These are phyloP conservation scores for Eonycteris spelaea DNA, from an alignment of 2,113 vertebrate genomes.

Conservation along the genomic window DNA sequence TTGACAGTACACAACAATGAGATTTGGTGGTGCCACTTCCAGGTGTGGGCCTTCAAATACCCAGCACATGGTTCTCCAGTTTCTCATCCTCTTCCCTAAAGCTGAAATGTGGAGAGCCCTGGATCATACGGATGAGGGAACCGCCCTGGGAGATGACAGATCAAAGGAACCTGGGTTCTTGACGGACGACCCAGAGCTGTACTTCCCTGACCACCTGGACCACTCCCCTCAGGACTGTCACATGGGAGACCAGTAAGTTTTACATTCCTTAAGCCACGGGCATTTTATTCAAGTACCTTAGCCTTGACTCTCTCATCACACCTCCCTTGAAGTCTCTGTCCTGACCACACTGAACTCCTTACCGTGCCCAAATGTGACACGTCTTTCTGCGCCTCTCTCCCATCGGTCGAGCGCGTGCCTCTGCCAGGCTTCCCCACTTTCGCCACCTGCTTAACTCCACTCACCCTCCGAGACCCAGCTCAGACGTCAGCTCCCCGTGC, in stretches of 20 bases:
- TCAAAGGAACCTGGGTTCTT: not conserved
- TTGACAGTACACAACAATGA: not conserved
- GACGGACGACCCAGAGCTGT: not conserved
- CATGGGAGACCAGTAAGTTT: not conserved
- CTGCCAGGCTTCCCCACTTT: not conserved
- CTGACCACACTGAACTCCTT: not conserved
- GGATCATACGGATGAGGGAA: not conserved
- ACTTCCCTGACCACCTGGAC: not conserved
- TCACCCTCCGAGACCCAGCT: not conserved
- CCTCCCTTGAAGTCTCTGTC: not conserved
- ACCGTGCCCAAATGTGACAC: not conserved
- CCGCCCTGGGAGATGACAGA: not conserved
- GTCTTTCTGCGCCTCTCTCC: not conserved
- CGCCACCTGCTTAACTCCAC: not conserved
- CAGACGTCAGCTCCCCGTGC: not conserved
- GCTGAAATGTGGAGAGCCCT: not conserved
- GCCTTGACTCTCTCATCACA: not conserved
- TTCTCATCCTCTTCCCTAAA: not conserved
- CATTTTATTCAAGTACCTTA: not conserved
- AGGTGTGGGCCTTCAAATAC: not conserved
- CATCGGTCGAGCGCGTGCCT: not conserved
- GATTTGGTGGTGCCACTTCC: not conserved
- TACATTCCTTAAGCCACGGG: not conserved
- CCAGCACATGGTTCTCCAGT: not conserved
- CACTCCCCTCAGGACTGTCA: not conserved